A percentile compares a stretch with the other conserved stretches of the same genome.
phyloP scores from a whole-genome alignment of 2,888 invertebrate species.

The Allolobophora icterica region DNA sequence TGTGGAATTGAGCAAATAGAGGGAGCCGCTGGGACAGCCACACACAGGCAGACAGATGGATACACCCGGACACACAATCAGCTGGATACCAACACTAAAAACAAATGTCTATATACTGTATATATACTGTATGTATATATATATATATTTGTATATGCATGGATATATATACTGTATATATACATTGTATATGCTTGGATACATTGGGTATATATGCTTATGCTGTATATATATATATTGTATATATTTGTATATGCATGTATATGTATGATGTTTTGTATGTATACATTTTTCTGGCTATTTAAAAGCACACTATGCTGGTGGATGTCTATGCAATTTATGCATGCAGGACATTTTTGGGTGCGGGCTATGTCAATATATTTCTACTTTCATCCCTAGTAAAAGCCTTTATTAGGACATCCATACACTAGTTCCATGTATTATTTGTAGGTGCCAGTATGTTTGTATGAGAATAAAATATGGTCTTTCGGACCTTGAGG shows the following conservation, averaged over 20 bases:
- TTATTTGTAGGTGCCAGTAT: background rate
- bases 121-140: background rate
- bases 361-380: background rate
- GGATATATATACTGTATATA: background rate
- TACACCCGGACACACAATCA: background rate
- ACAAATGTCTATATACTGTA: background rate
- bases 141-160: background rate
- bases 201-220: too few species aligned
- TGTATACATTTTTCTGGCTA: background rate
- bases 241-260: background rate
- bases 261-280: background rate
- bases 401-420: background rate
- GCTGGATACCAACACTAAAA: background rate
- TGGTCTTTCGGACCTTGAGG: background rate
- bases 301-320: background rate
- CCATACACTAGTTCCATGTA: background rate
- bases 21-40: constrained; percentile 9
- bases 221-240: background rate
- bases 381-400: background rate
- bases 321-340: background rate
- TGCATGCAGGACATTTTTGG: background rate
- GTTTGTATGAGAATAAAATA: background rate
- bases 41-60: background rate
- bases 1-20: background rate
- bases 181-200: background rate